A percentile compares a stretch with the other conserved stretches of the same genome.
These are phyloP conservation scores for Poecile atricapillus DNA, from an alignment of 2,113 vertebrate species.

Conservation along the genomic window DNA sequence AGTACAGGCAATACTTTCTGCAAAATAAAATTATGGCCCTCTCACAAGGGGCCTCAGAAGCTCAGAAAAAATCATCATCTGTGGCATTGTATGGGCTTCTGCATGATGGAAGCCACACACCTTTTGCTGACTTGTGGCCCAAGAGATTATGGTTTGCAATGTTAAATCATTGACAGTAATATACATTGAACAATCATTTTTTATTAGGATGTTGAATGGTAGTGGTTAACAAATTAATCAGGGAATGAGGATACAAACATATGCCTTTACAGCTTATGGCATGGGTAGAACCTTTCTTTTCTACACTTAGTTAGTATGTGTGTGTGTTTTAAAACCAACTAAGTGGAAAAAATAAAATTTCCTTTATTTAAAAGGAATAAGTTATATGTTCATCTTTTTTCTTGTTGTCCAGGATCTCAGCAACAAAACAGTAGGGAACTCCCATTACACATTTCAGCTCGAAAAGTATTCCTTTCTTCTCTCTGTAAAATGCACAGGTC, in stretches of 20 bases:
- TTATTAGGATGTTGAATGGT: slow-evolving; percentile 33
- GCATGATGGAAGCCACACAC: background rate
- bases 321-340: too few relatives aligned
- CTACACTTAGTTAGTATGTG: background rate
- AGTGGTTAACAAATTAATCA: slow-evolving; percentile 23
- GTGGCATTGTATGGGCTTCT: background rate
- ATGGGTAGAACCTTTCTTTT: slow-evolving; percentile 3
- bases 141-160: slow-evolving; percentile 34
- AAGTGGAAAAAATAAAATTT: too few relatives aligned
- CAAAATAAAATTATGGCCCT: background rate
- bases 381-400: slow-evolving; percentile 63
- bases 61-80: background rate
- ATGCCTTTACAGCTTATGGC: background rate
- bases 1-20: background rate
- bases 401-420: slow-evolving; percentile 64
- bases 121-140: slow-evolving; percentile 20
- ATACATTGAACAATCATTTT: slow-evolving; percentile 23
- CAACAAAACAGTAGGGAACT: slow-evolving; percentile 76
- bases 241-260: background rate
- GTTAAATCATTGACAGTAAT: slow-evolving; percentile 34
- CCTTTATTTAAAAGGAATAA: slow-evolving; percentile 16
- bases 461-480: slow-evolving; percentile 68
- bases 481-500: slow-evolving; percentile 49
- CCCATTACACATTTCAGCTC: slow-evolving; percentile 65
- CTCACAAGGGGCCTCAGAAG: background rate